phyloP scores from a whole-genome alignment of 2,113 vertebrate genomes.

The zebrafish (Danio rerio) region DNA sequence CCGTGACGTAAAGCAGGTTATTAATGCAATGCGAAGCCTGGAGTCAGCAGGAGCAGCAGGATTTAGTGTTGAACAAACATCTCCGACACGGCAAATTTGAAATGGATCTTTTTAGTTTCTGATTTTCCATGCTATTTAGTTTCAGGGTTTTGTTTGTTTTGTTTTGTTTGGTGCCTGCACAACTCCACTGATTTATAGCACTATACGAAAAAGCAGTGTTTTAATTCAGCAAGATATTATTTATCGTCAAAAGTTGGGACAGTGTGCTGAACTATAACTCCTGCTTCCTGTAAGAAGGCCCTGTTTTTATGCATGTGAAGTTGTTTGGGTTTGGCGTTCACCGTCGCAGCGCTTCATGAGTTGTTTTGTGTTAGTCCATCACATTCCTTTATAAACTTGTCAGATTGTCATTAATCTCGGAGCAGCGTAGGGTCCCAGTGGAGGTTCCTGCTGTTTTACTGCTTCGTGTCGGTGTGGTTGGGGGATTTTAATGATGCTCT shows the following conservation, averaged over 20 bases:
- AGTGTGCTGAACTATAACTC: neutral
- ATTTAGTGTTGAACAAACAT: constrained; percentile 4
- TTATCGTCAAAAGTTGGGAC: neutral
- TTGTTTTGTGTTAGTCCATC: constrained; percentile 57
- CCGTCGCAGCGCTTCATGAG: constrained; percentile 56
- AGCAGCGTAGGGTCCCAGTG: constrained; percentile 58
- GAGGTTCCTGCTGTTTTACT: constrained; percentile 70
- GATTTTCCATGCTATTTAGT: too few species aligned
- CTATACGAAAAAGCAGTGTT: neutral
- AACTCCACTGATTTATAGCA: neutral
- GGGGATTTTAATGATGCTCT: constrained; percentile 64
- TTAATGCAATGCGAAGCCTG: constrained; percentile 40
- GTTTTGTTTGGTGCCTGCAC: too few species aligned
- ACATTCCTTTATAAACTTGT: constrained; percentile 56
- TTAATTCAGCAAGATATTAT: neutral
- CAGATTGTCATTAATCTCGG: constrained; percentile 60
- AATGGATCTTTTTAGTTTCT: constrained; percentile 28
- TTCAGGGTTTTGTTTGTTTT: neutral
- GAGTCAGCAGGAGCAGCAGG: constrained; percentile 32
- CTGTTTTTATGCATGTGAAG: neutral
- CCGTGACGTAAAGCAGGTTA: constrained; percentile 44
- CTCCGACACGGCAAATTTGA: constrained; percentile 29
- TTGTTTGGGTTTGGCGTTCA: constrained; percentile 12
- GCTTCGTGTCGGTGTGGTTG: constrained; percentile 57
- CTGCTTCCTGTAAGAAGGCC: neutral